Evolutionary conservation across 2,888 invertebrate species (phyloP), one percentile per base, ranked within the genome.

Genomic region (Shargacucullia verbasci): DNA sequence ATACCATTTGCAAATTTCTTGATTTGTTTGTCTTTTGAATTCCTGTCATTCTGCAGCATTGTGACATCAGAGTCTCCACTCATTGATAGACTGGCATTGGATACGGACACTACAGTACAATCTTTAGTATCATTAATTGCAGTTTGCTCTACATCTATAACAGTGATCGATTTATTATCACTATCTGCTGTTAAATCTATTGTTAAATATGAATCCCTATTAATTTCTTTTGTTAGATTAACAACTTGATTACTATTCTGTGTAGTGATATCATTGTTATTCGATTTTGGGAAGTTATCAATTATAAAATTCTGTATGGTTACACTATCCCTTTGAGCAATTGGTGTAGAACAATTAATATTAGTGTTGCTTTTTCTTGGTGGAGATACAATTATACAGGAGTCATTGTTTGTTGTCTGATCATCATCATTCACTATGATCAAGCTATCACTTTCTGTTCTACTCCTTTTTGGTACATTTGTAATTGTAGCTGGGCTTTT

Each of bases 11-110:
- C 84, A 59, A 90, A 85, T 13, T 80, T 86, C 11, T 69, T 72
- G 35, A 91, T 73, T 37, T 83, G 73, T 14, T 56, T 72, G 0
- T 65, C 66, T 9, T 73, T 76, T 0, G 25, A 63, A 11, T 62
- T 68, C 38, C 49, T 72, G 9, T 71, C 73, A 33, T 78, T 82
- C 15, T 65, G 58, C 11, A 89, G 10, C 0, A 92, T 82, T 0
- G 92, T 92, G 0, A 92, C 87, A 2, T 92, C 84, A 0, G 93
- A 92, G 33, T 91, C 92, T 0, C 88, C 87, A 13, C 88, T 90
- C 80, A 89, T 83, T 0, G 75, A 77, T 7, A 89, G 62, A 64
- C 76, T 84, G 0, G 73, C 50, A 14, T 80, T 79, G 25, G 82
- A 84, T 5, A 76, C 62, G 0, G 87, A 82, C 0, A 84, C 71